These are phyloP conservation scores for Scaeva pyrastri DNA, from an alignment of 2,888 invertebrate species.

Conservation along the genomic window DNA sequence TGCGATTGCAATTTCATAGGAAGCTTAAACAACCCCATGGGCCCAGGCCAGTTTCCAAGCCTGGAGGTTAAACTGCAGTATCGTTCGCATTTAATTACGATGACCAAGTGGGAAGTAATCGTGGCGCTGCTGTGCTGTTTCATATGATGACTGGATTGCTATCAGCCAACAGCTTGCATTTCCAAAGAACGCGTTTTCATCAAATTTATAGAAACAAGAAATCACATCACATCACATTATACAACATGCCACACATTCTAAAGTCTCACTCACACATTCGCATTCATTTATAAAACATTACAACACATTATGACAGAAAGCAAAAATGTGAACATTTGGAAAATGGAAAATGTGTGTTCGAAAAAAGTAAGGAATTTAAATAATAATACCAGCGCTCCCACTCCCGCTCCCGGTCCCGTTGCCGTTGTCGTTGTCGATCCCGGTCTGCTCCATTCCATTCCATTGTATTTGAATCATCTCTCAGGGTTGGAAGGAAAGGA, in stretches of 20 bases:
- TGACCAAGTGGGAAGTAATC: neutral
- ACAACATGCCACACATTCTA: neutral
- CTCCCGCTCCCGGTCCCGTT: no score
- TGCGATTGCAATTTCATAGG: no score
- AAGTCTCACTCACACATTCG: neutral
- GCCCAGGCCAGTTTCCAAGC: no score
- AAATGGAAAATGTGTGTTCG: slow-evolving; percentile 63
- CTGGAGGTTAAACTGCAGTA: no score
- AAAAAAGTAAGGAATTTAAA: slow-evolving; percentile 38
- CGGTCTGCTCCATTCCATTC: neutral
- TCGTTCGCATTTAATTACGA: no score
- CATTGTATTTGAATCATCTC: neutral
- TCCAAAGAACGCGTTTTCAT: neutral
- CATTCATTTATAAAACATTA: slow-evolving; percentile 24
- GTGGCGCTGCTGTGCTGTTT: neutral
- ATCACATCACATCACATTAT: slow-evolving; percentile 13
- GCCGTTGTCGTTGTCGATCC: no score
- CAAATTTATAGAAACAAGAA: neutral
- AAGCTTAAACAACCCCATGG: no score
- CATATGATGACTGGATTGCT: neutral
- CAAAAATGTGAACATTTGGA: slow-evolving; percentile 40
- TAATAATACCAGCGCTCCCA: slow-evolving; percentile 14
- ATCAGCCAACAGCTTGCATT: neutral
- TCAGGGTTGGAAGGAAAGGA: neutral
- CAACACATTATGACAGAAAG: slow-evolving; percentile 31